A percentile compares a stretch with the other conserved stretches of the same genome.
phyloP scores from a whole-genome alignment of 2,888 invertebrate genomes.

The Ametastegia equiseti region DNA sequence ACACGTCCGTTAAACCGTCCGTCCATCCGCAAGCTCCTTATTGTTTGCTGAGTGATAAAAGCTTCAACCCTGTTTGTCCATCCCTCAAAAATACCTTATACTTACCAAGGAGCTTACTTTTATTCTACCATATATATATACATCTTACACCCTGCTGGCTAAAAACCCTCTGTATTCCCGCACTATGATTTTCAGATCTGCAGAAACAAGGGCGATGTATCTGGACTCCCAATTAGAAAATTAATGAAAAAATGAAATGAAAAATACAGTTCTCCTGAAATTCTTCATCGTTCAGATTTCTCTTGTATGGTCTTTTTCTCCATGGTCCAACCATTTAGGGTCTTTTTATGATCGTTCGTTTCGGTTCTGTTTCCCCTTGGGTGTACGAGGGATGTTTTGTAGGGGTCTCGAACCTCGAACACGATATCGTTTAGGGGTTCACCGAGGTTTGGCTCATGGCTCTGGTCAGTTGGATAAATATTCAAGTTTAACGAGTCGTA shows the following conservation, averaged over 20 bases:
- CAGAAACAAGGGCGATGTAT: too few relatives aligned
- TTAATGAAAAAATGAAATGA: too few relatives aligned
- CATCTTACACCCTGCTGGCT: not conserved
- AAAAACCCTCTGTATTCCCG: too few relatives aligned
- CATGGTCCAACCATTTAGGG: not conserved
- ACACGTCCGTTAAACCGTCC: slow-evolving; percentile 23
- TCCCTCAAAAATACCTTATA: slow-evolving; percentile 57
- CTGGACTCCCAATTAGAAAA: too few relatives aligned
- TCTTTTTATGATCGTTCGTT: not conserved
- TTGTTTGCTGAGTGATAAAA: slow-evolving; percentile 72
- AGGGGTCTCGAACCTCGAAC: not conserved
- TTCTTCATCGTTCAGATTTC: not conserved
- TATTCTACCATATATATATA: not conserved
- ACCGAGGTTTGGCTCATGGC: not conserved
- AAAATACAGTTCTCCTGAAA: not conserved
- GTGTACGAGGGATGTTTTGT: not conserved
- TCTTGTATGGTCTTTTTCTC: not conserved
- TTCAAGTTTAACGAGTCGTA: not conserved
- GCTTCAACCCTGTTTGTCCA: slow-evolving; percentile 68
- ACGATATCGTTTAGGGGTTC: slow-evolving; percentile 30
- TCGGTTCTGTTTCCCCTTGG: not conserved
- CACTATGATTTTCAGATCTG: too few relatives aligned
- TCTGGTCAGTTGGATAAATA: not conserved
- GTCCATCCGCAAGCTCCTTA: slow-evolving; percentile 45
- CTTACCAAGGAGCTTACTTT: slow-evolving; percentile 16